A percentile compares a stretch with the other conserved stretches of the same genome.
Evolutionary conservation across 2,888 invertebrate species (phyloP).

Genomic region (Ischnus inquisitorius): DNA sequence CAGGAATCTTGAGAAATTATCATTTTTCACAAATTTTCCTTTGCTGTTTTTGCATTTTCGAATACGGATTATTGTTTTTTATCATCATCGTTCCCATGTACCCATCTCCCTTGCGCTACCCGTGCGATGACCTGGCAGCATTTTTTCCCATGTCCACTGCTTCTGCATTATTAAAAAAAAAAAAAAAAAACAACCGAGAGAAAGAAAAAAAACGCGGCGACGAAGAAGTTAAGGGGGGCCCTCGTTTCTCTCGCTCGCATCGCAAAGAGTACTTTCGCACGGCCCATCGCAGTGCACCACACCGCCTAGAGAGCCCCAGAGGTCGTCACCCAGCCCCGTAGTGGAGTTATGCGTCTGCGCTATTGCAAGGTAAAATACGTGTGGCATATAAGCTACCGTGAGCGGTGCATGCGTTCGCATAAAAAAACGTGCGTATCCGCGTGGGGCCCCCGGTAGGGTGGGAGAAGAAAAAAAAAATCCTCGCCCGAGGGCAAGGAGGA

Average conservation of each 20-base stretch:
- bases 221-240: constrained; percentile 48
- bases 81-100: constrained; percentile 47
- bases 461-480: constrained; percentile 60
- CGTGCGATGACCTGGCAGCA: constrained; percentile 70
- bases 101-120: constrained; percentile 41
- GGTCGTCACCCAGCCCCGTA: constrained; percentile 64
- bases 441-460: constrained; percentile 68
- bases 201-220: constrained; percentile 47
- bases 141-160: constrained; percentile 84
- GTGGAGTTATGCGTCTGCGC: constrained; percentile 56
- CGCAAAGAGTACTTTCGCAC: constrained; percentile 80
- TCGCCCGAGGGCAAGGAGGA: constrained; percentile 60
- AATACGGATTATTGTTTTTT: constrained; percentile 8
- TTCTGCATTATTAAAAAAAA: constrained; percentile 82
- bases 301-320: constrained; percentile 59
- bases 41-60: not conserved
- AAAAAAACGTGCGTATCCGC: constrained; percentile 72
- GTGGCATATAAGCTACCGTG: constrained; percentile 43
- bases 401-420: constrained; percentile 68
- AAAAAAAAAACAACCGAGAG: constrained; percentile 6
- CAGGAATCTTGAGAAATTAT: too few species aligned
- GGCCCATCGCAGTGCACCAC: constrained; percentile 71
- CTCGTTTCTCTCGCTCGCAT: constrained; percentile 77
- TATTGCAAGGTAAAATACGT: constrained; percentile 24
- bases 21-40: constrained; percentile 4